Evolutionary conservation across 2,797 vertebrate species (phyloP), one percentile per base, ranked within the genome.

Genomic region (Tarsius wallacei): DNA sequence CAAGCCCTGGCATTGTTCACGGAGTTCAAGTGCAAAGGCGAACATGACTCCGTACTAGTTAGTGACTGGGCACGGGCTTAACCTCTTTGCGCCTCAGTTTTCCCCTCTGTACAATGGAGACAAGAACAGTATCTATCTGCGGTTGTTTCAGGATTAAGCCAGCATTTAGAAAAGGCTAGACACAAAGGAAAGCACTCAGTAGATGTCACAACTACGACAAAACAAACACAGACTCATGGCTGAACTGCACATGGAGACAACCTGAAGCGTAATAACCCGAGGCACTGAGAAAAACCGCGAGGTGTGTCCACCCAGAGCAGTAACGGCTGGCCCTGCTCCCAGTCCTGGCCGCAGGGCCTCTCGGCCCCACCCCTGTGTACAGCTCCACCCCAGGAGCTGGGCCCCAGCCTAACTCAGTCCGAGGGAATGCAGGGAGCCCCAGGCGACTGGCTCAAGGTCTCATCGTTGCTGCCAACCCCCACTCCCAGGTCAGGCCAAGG

Each of bases 61-160:
- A 12, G 55, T 7, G 3, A 11, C 12, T 66, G 16, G n/a, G 5
- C 31, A n/a, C 0, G 0, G 5, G n/a, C 33, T 64, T 78, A 19
- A 17, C 28, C 24, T 74, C 49, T 57, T 36, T 16, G 13, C 2
- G 59, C 47, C 59, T 90, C 51, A 13, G 51, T 31, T 24, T 87
- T 21, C 61, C 24, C 61, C 17, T 16, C 12, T 53, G 31, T n/a
- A 17, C 16, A 13, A 7, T 26, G 0, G 11, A 31, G 28, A 80
- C 14, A 74, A 19, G 53, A 42, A 49, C 6, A 61, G 7, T 24
- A 2, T 53, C 63, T 42, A 5, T n/a, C 59, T 1, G 2, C 5
- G 3, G 28, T 59, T 85, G 26, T 76, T 57, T 64, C 10, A 82
- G 5, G 33, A n/a, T 51, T 47, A 51, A 71, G 15, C 8, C 22